Base-by-base conservation (phyloP, 35 echinoderm and acorn worm species). In the Anneissia japonica region DNA sequence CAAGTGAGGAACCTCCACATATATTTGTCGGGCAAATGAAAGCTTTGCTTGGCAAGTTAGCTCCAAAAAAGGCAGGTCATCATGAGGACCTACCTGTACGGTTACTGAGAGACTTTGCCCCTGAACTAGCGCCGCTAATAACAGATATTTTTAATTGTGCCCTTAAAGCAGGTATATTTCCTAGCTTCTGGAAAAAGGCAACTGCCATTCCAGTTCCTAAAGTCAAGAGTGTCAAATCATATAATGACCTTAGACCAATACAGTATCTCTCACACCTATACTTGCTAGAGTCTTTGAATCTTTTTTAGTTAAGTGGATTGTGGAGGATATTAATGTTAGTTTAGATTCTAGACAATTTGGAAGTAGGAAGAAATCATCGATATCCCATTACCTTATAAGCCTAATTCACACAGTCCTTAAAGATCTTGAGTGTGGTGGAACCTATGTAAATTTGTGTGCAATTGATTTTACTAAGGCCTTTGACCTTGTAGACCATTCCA, bases 311-410 rank as follows among this genome's bases (percentile, higher is more conserved):
- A 82, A 82, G 43, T 82, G 80, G 38, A 39, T 82, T 30, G 30
- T 41, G 19, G 38, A 82, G 30, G 80, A 82, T 41, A 82, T 82
- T n/a, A 29, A 38, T 43, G 38, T 7, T 29, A 82, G 46, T 19
- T 7, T 31, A 85, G 21, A 84, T 74, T 29, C 75, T 90, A 39
- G 46, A 45, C 80, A 82, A 39, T 82, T 45, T 45, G 38, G 80
- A 19, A 82, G 28, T 30, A 82, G 19, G 34, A 82, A 82, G 43
- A 46, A 46, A 31, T 39, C 38, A 38, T 82, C 40, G 30, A 82
- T 7, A 31, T 31, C 38, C 30, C 80, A 82, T 43, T 51, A 43
- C 40, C 40, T 43, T 43, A 43, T 43, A 43, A 43, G 40, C 40
- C 40, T 43, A 43, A 43, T 43, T 43, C 4, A 43, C 40, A 6